Evolutionary conservation across 2,888 invertebrate species (phyloP).

Genomic region (Drosophila falleni): DNA sequence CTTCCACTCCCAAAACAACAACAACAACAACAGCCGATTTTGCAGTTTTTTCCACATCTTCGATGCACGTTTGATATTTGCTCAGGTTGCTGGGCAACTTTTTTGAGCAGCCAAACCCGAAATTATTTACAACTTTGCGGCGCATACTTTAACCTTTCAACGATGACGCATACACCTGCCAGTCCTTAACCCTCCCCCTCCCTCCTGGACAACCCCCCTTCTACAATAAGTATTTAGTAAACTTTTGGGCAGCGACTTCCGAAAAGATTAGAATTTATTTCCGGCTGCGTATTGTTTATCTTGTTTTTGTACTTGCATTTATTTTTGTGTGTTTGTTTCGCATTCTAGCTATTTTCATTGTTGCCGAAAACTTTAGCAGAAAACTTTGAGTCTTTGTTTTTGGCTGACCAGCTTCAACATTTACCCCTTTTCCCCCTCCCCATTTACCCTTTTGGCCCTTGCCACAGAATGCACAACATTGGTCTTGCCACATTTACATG

Average conservation of each 20-base stretch:
- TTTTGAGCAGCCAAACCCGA: constrained; percentile 67
- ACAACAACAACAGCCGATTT: constrained; percentile 38
- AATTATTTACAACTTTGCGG: constrained; percentile 71
- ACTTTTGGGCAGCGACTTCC: constrained; percentile 38
- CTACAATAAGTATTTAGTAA: constrained; percentile 5
- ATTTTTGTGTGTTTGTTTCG: constrained; percentile 21
- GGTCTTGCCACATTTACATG: constrained; percentile 36
- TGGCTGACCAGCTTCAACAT: constrained; percentile 36
- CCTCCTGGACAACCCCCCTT: not conserved
- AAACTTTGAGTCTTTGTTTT: constrained; percentile 45
- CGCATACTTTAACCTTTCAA: constrained; percentile 69
- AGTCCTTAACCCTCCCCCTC: not conserved
- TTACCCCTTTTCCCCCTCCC: not conserved
- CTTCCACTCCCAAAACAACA: constrained; percentile 50
- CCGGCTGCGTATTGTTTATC: constrained; percentile 41
- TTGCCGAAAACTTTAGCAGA: constrained; percentile 38
- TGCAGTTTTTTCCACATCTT: constrained; percentile 61
- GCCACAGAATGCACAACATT: constrained; percentile 40
- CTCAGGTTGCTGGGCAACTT: constrained; percentile 71
- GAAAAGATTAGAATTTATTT: constrained; percentile 61
- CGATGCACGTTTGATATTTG: constrained; percentile 76
- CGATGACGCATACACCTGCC: constrained; percentile 74
- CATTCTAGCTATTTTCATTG: constrained; percentile 46
- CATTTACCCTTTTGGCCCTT: not conserved
- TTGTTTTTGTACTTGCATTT: constrained; percentile 20